A percentile compares a stretch with the other conserved stretches of the same genome.
phyloP scores from a whole-genome alignment of 2,113 vertebrate species.

The Cryptoleucopteryx plumbea region DNA sequence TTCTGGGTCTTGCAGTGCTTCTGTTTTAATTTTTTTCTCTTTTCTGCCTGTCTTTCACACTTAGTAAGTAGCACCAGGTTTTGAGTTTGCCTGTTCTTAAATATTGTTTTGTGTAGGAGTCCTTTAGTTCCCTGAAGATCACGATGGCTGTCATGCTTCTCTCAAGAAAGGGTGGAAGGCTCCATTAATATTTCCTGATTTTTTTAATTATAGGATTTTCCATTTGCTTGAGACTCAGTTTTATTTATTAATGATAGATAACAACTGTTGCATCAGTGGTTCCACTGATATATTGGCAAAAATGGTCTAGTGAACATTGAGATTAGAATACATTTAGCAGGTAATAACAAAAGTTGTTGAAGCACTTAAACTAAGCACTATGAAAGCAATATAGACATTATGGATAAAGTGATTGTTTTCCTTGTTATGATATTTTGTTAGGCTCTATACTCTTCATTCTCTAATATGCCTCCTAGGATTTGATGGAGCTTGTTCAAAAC shows the following conservation, averaged over 20 bases:
- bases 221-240: neutral
- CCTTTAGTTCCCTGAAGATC: neutral
- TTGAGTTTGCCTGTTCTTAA: neutral
- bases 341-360: constrained; percentile 8
- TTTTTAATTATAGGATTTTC: neutral
- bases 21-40: neutral
- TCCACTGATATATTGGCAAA: neutral
- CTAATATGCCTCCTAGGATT: neutral
- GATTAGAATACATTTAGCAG: neutral
- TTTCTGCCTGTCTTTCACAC: neutral
- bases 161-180: neutral
- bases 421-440: neutral
- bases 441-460: neutral
- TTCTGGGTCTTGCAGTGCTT: neutral
- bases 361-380: neutral
- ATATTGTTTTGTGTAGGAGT: neutral
- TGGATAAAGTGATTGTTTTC: neutral
- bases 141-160: neutral
- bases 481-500: constrained; percentile 3
- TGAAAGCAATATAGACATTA: neutral
- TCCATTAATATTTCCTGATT: neutral
- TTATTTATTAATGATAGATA: neutral
- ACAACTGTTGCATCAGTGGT: neutral
- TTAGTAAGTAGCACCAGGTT: neutral
- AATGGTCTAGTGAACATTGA: neutral